Evolutionary conservation across 2,888 invertebrate genomes (phyloP).

Genomic region (Ochlodes sylvanus): DNA sequence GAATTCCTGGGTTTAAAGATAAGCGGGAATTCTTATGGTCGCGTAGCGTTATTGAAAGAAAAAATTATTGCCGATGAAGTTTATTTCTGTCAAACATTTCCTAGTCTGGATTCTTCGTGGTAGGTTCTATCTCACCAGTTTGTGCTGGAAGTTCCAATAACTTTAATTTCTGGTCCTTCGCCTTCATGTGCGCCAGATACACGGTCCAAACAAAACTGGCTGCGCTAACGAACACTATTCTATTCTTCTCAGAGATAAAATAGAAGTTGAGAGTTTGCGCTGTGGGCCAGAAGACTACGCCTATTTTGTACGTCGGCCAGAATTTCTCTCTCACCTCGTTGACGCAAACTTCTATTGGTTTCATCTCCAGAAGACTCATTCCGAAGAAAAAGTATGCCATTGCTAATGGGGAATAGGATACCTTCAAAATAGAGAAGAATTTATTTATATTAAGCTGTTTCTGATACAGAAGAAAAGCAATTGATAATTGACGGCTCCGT

Average conservation of each 20-base stretch:
- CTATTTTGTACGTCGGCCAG: conserved; percentile 89
- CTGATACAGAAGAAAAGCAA: too few species aligned
- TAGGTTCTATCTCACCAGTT: neutral
- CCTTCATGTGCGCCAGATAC: conserved; percentile 91
- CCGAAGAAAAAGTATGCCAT: conserved; percentile 91
- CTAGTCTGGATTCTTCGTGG: neutral
- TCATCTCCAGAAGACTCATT: conserved; percentile 89
- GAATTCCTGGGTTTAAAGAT: too few species aligned
- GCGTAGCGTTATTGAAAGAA: neutral
- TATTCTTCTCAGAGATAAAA: conserved; percentile 88
- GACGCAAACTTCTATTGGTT: conserved; percentile 84
- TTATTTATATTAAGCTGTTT: neutral
- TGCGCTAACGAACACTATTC: conserved; percentile 89
- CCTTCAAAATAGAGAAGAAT: conserved; percentile 66
- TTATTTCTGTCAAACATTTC: conserved; percentile 1
- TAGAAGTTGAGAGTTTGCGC: conserved; percentile 90
- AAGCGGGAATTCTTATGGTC: too few species aligned
- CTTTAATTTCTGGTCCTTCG: conserved; percentile 45
- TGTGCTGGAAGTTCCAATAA: neutral
- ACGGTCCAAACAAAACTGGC: conserved; percentile 91
- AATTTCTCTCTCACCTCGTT: conserved; percentile 89
- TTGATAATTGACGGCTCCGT: too few species aligned
- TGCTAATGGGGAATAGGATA: conserved; percentile 89
- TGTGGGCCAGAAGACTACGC: conserved; percentile 88
- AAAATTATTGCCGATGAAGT: neutral